Conservation (phyloP, 2,888 invertebrate genomes). For the Cantharis rufa region DNA sequence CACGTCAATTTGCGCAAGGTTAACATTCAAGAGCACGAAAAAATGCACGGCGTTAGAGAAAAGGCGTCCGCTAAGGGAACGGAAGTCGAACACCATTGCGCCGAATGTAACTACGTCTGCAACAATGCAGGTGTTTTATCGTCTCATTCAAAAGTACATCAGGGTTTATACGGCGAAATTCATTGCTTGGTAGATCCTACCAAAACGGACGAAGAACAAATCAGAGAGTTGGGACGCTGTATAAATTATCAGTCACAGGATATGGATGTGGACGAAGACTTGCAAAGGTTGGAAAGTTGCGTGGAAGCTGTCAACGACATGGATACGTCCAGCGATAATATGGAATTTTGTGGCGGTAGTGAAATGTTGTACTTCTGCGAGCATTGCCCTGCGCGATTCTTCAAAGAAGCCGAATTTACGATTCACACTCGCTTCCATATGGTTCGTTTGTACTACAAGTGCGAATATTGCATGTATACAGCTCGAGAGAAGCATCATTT, state of each 20-base stretch:
- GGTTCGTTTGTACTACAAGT: conserved; percentile 66
- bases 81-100: conserved; percentile 68
- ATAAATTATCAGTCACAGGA: conserved; percentile 31
- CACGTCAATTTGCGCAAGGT: conserved; percentile 80
- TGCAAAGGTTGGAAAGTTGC: conserved; percentile 49
- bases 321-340: conserved; percentile 34
- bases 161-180: conserved; percentile 70
- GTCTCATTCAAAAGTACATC: conserved; percentile 76
- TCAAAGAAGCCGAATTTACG: conserved; percentile 73
- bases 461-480: conserved; percentile 78
- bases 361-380: conserved; percentile 64
- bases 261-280: conserved; percentile 24
- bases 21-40: conserved; percentile 82
- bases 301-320: conserved; percentile 39
- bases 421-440: conserved; percentile 75
- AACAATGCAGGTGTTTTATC: conserved; percentile 72
- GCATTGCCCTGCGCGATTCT: conserved; percentile 83
- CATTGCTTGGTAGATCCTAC: conserved; percentile 71
- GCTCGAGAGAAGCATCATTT: conserved; percentile 72
- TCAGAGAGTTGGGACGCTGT: conserved; percentile 55
- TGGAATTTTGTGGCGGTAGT: neutral
- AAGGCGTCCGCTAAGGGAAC: conserved; percentile 45
- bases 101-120: conserved; percentile 80
- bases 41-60: conserved; percentile 67
- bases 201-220: conserved; percentile 70